These are phyloP conservation scores for Drosophila bifasciata DNA, from an alignment of 1,140 invertebrate species.

Conservation along the genomic window DNA sequence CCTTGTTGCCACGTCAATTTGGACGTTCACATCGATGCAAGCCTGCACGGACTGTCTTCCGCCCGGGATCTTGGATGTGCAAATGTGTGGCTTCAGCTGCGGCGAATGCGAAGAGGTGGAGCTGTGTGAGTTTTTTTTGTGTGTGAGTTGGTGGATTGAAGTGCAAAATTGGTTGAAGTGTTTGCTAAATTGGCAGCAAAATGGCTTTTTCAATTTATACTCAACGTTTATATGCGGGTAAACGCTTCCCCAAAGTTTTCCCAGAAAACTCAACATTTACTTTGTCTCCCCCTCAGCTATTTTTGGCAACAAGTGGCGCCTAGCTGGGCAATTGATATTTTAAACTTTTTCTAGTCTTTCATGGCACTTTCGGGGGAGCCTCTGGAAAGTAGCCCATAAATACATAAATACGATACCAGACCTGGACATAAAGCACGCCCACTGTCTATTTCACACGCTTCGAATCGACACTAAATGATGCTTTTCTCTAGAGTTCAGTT, in stretches of 20 bases:
- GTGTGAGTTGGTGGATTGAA: conserved; percentile 79
- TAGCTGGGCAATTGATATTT: conserved; percentile 50
- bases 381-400: conserved; percentile 43
- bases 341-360: conserved; percentile 26
- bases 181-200: conserved; percentile 84
- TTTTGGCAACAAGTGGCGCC: conserved; percentile 57
- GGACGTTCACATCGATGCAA: conserved; percentile 37
- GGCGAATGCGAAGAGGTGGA: not conserved
- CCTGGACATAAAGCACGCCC: conserved; percentile 33
- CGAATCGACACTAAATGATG: conserved; percentile 47
- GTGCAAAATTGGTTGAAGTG: conserved; percentile 84
- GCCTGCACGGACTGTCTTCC: conserved; percentile 27
- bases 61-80: conserved; percentile 26
- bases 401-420: conserved; percentile 32
- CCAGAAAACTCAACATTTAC: conserved; percentile 66
- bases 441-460: conserved; percentile 63
- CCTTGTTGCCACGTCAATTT: conserved; percentile 50
- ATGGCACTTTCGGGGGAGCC: conserved; percentile 7
- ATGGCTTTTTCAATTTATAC: conserved; percentile 84
- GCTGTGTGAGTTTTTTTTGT: conserved; percentile 29
- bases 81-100: conserved; percentile 35
- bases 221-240: conserved; percentile 72
- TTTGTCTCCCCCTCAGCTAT: not conserved
- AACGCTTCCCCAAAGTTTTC: conserved; percentile 46
- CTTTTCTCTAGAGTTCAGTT: conserved; percentile 5